phyloP scores from a whole-genome alignment of 2,797 vertebrate species.

The Oreonectes daqikongensis region DNA sequence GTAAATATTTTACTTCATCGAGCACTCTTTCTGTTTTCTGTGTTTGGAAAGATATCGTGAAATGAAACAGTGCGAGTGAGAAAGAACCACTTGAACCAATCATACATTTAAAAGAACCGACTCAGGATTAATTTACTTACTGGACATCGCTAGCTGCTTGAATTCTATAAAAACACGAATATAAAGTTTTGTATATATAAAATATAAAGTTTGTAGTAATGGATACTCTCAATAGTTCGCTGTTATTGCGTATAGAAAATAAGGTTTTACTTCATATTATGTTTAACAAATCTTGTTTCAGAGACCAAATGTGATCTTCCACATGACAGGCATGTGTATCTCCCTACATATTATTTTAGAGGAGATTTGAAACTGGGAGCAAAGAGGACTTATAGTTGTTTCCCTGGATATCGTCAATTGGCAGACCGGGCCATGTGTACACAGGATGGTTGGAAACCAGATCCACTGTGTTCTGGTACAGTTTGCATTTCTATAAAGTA shows the following conservation, averaged over 20 bases:
- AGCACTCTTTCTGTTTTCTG: no score
- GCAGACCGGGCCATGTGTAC: conserved; percentile 11
- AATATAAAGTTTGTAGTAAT: no score
- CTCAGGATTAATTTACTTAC: no score
- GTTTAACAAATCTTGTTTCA: conserved; percentile 46
- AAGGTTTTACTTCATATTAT: no score
- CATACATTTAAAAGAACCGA: no score
- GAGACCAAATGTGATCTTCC: conserved; percentile 56
- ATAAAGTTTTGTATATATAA: no score
- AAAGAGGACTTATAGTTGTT: accelerated
- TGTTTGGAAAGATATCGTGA: no score
- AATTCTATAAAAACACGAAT: no score
- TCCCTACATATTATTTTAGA: background rate
- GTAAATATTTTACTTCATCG: background rate
- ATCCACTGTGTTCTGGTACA: conserved; percentile 44
- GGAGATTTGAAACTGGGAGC: background rate
- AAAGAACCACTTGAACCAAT: no score
- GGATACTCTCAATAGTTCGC: no score
- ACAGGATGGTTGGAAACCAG: conserved; percentile 62
- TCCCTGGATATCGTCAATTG: accelerated
- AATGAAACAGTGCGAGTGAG: no score
- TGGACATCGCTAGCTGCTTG: no score
- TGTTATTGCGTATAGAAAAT: background rate
- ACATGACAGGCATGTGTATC: accelerated
- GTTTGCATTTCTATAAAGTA: background rate